phyloP scores from a whole-genome alignment of 2,797 vertebrate genomes.

The Carapus acus region DNA sequence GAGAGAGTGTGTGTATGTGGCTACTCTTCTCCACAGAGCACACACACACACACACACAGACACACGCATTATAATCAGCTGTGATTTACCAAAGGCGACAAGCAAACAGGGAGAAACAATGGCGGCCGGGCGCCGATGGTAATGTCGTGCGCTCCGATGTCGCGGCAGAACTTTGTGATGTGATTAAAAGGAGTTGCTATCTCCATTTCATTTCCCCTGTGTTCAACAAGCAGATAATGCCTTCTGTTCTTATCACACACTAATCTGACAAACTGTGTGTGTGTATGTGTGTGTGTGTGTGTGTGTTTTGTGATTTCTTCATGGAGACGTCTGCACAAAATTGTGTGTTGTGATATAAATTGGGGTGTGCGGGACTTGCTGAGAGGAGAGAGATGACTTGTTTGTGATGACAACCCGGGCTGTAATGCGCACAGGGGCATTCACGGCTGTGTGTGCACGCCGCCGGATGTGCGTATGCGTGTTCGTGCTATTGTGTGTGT shows the following conservation, averaged over 20 bases:
- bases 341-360: constrained; percentile 57
- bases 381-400: constrained; percentile 45
- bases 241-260: constrained; percentile 46
- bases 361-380: constrained; percentile 32
- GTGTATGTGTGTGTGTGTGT: too few relatives aligned
- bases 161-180: constrained; percentile 32
- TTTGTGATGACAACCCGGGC: constrained; percentile 59
- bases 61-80: neutral
- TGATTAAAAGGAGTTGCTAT: constrained; percentile 38
- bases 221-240: constrained; percentile 52
- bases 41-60: constrained; percentile 4
- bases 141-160: constrained; percentile 36
- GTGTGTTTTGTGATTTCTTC: constrained; percentile 53
- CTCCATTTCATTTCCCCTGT: constrained; percentile 39
- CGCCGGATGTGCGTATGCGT: neutral
- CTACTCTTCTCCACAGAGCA: too few relatives aligned
- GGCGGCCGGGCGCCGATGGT: constrained; percentile 22
- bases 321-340: constrained; percentile 49
- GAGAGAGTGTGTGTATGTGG: too few relatives aligned
- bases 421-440: constrained; percentile 51
- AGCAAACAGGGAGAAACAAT: constrained; percentile 4
- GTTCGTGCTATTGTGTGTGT: constrained; percentile 1
- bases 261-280: constrained; percentile 59
- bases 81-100: constrained; percentile 26
- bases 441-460: constrained; percentile 27